Evolutionary conservation across 53 echinoderm and acorn worm genomes (phyloP), one percentile per base, ranked within the genome.

Genomic region (Actinopyga echinites): DNA sequence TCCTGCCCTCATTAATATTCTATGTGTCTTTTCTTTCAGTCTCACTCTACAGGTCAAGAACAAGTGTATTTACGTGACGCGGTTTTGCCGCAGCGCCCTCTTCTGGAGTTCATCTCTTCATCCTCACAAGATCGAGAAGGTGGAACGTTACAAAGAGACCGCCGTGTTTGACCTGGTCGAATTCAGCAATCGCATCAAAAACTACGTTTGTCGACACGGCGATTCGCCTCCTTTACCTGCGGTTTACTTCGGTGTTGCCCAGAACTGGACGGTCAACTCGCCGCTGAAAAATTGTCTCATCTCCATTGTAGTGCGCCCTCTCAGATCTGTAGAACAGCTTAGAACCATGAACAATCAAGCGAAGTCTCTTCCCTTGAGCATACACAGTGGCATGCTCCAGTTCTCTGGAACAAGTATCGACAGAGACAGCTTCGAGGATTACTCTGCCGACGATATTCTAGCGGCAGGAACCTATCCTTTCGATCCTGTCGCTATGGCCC

Each of bases 191-290:
- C 86, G 86, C 30, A 80, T 99, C 21, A 86, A 85, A 22, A 90
- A 89, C 33, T 94, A 89, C 85, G 86, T 88, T 77, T 84, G 83
- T 25, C 88, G 85, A 0, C 77, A 90, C 22, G 80, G 75, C 64
- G 80, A 86, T 1, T 88, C 88, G 29, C 96, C 96, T 6, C 57
- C 77, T 10, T 57, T 87, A 3, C 99, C 99, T 6, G 84, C 92
- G 90, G 92, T 99, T 26, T 89, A 92, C 87, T 99, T 99, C 87
- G 90, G 93, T 62, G 92, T 99, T 30, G 99, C 94, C 2, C 99
- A 99, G 84, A 92, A 89, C 42, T 92, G 92, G 92, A 78, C 64
- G 20, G 74, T 86, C 6, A 85, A 87, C 73, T 89, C 88, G 58
- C 88, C 92, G 7, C 91, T 99, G 28, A 85, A 89, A 29, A 86